Base-by-base conservation (phyloP, 2,797 vertebrate species). In the Coilia nasus region DNA sequence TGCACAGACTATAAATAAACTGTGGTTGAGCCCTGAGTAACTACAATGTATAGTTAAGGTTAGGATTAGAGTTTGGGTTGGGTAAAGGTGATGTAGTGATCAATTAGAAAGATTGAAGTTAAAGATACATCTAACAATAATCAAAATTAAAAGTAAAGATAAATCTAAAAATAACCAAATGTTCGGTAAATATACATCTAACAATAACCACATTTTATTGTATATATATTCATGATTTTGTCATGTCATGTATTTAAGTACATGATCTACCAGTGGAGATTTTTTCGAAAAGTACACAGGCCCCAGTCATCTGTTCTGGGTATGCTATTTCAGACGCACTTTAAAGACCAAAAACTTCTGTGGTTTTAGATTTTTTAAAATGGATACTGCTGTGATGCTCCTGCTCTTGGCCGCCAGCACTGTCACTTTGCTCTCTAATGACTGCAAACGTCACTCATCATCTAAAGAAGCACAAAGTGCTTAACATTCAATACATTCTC, bases 401-500 rank as follows among this genome's bases (percentile, higher is more conserved):
- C 62, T 67, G 28, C 6, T 71, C 15, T 35, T 35, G 64, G 6
- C 3, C 17, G 62, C 3, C 25, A 14, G 14, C 64, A 31, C 25
- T 31, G 31, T 71, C 64, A 71, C 64, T 71, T 71, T 23, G 14
- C 9, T 23, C 23, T 64, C 62, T 28, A 11, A 25, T 15, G 62
- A 3, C 11, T 12, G 28, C 64, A 71, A 14, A 71, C 15, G 17
- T 31, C 14, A 4, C 25, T 71, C 5, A 71, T 28, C 2, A 35
- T 28, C 2, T 12, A 1, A 67, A 5, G 3, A 25, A 71, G 28
- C 64, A 35, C 25, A 71, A 71, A 31, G 2, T 31, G 64, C 2
- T 71, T 31, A 25, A 71, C 64, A 71, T 25, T 71, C 64, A 71
- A 71, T 64, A 12, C 64, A 71, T 25, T 25, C 62, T 64, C n/a